These are phyloP conservation scores for Darevskia nairensis DNA, from an alignment of 2,797 vertebrate genomes.

Conservation along the genomic window DNA sequence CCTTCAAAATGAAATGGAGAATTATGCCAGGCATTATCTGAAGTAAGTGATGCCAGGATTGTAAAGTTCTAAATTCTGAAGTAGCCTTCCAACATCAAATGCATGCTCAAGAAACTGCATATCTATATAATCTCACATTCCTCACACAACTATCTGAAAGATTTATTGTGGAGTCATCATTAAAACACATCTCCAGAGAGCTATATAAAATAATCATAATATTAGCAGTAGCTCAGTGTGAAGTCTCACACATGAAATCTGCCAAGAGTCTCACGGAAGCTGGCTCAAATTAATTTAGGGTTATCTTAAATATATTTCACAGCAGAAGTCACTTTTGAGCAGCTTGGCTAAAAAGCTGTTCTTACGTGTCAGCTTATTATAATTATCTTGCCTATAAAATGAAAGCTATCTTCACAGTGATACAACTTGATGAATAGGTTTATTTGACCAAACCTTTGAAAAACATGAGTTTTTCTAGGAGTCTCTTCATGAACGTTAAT, in stretches of 20 bases:
- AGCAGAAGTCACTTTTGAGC: constrained; percentile 6
- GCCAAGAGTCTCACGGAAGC: constrained; percentile 27
- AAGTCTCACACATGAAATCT: constrained; percentile 38
- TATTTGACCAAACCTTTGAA: background rate
- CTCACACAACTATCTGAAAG: constrained; percentile 35
- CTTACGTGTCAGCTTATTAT: constrained; percentile 7
- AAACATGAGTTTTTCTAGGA: background rate
- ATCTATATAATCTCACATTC: constrained; percentile 4
- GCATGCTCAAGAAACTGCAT: background rate
- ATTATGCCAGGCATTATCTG: background rate
- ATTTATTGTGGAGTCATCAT: constrained; percentile 28
- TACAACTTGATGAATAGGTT: background rate
- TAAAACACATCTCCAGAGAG: constrained; percentile 29
- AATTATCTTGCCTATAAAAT: background rate
- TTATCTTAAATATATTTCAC: constrained; percentile 32
- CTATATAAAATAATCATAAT: constrained; percentile 41
- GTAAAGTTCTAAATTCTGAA: constrained; percentile 5
- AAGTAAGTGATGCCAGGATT: background rate
- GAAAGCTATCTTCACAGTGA: background rate
- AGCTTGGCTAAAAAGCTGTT: constrained; percentile 3
- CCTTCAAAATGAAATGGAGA: background rate
- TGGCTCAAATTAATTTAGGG: constrained; percentile 37
- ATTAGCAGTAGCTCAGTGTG: constrained; percentile 37
- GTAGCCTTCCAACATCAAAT: background rate
- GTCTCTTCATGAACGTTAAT: background rate